These are phyloP conservation scores for Ceraclea dissimilis DNA, from an alignment of 2,888 invertebrate species.

Conservation along the genomic window DNA sequence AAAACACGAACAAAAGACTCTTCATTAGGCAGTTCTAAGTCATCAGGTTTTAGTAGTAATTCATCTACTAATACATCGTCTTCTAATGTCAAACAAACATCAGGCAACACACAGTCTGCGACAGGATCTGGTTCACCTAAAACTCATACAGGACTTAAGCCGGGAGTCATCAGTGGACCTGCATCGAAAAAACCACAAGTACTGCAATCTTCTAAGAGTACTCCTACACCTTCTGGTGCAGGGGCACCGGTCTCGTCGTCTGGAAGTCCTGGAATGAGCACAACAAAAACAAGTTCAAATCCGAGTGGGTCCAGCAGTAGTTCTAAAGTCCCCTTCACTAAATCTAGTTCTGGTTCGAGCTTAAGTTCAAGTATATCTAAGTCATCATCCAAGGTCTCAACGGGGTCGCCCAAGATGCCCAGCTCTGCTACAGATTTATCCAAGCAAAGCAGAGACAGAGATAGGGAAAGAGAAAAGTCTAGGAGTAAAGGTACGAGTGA, in stretches of 20 bases:
- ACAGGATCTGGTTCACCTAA: slow-evolving; percentile 63
- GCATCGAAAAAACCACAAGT: slow-evolving; percentile 75
- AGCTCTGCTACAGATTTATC: slow-evolving; percentile 48
- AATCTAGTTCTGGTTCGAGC: slow-evolving; percentile 33
- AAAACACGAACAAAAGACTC: slow-evolving; percentile 75
- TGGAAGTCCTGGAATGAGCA: slow-evolving; percentile 23
- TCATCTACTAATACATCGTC: slow-evolving; percentile 31
- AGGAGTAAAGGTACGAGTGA: slow-evolving; percentile 53
- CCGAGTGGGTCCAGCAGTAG: slow-evolving; percentile 32
- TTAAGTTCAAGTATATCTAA: slow-evolving; percentile 28
- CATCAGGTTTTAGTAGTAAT: slow-evolving; percentile 20
- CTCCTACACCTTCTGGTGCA: slow-evolving; percentile 36
- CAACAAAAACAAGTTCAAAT: slow-evolving; percentile 31
- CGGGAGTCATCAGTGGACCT: slow-evolving; percentile 80
- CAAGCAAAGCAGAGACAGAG: slow-evolving; percentile 50
- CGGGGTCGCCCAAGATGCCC: slow-evolving; percentile 54
- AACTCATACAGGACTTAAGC: slow-evolving; percentile 75
- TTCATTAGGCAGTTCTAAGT: slow-evolving; percentile 30
- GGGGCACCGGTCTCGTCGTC: slow-evolving; percentile 29
- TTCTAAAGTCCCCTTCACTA: slow-evolving; percentile 46
- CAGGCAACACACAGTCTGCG: slow-evolving; percentile 40
- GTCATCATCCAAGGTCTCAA: slow-evolving; percentile 41
- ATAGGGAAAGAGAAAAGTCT: slow-evolving; percentile 53
- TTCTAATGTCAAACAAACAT: slow-evolving; percentile 43
- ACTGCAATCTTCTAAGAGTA: slow-evolving; percentile 46